Evolutionary conservation across 2,888 invertebrate genomes (phyloP).

Genomic region (Zootermopsis nevadensis): DNA sequence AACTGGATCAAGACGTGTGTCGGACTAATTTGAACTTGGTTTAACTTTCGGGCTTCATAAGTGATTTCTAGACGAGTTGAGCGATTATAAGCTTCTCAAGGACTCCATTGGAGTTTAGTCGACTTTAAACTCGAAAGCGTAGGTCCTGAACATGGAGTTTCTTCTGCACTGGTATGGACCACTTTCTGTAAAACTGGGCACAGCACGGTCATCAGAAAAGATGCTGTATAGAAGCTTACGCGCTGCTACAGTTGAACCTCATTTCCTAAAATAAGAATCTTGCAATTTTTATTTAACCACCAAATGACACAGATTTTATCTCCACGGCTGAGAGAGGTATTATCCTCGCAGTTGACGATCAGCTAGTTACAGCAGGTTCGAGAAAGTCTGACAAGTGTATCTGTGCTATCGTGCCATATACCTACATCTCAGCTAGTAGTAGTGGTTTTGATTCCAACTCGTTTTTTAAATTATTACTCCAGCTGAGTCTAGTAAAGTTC

Average conservation of each 20-base stretch:
- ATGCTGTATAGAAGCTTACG: background rate
- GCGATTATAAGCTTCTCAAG: too few species aligned
- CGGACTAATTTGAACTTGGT: too few species aligned
- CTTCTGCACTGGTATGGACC: too few species aligned
- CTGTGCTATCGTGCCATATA: conserved; percentile 32
- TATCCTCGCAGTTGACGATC: background rate
- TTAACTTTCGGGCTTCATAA: too few species aligned
- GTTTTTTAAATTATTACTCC: background rate
- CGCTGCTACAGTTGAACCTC: background rate
- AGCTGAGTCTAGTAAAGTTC: conserved; percentile 30
- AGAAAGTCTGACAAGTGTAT: conserved; percentile 23
- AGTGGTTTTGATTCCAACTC: conserved; percentile 20
- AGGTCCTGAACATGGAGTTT: too few species aligned
- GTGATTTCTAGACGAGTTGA: too few species aligned
- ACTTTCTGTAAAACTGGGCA: background rate
- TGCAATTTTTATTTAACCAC: conserved; percentile 20
- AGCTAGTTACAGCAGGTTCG: background rate
- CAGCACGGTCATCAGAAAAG: background rate
- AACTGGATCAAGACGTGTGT: too few species aligned
- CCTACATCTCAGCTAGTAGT: conserved; percentile 26
- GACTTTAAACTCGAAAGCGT: too few species aligned
- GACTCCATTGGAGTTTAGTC: too few species aligned
- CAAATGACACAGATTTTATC: conserved; percentile 29
- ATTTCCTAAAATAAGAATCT: conserved; percentile 8
- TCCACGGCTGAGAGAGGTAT: background rate